Evolutionary conservation across 2,797 vertebrate genomes (phyloP).

Genomic region (Sus cebifrons): DNA sequence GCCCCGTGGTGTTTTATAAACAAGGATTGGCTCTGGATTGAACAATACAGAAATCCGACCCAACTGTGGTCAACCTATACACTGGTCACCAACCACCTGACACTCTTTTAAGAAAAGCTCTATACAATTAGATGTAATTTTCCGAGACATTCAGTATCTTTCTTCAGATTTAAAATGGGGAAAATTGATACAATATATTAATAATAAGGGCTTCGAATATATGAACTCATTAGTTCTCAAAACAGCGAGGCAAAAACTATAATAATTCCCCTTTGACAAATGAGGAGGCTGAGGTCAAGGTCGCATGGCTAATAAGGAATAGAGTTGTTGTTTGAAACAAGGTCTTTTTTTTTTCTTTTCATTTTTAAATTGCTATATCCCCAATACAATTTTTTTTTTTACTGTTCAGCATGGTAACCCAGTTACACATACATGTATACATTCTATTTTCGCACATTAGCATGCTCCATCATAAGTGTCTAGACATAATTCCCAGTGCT

Average conservation of each 20-base stretch:
- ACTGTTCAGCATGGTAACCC: too few relatives aligned
- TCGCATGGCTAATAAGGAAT: neutral
- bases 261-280: neutral
- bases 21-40: neutral
- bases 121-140: neutral
- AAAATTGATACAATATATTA: neutral
- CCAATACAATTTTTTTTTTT: too few relatives aligned
- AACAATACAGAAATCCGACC: neutral
- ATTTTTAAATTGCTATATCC: too few relatives aligned
- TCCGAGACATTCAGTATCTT: neutral
- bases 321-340: neutral
- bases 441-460: too few relatives aligned
- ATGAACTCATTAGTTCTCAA: neutral
- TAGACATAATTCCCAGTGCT: too few relatives aligned
- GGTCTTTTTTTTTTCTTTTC: too few relatives aligned
- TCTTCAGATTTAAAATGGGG: neutral
- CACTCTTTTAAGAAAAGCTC: slow-evolving; percentile 14
- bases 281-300: neutral
- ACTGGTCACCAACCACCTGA: neutral
- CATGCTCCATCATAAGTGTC: too few relatives aligned
- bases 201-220: neutral
- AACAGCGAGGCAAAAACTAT: neutral
- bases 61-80: neutral
- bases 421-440: too few relatives aligned
- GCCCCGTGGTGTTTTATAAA: neutral